Conservation (phyloP, 1,140 invertebrate species). For the Trichonephila clavipes region DNA sequence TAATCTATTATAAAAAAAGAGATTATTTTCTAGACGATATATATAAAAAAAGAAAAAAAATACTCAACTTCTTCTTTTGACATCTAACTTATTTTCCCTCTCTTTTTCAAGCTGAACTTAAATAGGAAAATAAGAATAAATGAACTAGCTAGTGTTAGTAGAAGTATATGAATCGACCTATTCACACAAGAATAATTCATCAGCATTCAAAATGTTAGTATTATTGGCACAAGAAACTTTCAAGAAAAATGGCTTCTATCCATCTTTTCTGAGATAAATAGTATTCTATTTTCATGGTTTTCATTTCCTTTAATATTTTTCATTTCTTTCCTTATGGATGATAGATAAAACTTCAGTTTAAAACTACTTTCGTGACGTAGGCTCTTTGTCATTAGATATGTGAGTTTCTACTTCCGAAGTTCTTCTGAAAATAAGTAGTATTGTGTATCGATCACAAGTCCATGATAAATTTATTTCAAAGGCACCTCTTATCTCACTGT, state of each 20-base stretch:
- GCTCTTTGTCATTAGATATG: slow-evolving; percentile 40
- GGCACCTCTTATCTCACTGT: background rate
- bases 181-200: slow-evolving; percentile 35
- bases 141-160: background rate
- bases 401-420: slow-evolving; percentile 13
- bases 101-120: background rate
- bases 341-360: slow-evolving; percentile 36
- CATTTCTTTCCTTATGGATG: slow-evolving; percentile 6
- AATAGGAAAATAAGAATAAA: background rate
- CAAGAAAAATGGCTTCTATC: slow-evolving; percentile 3
- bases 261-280: slow-evolving; percentile 27
- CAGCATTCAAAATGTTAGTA: slow-evolving; percentile 41
- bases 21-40: too few species aligned
- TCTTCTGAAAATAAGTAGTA: slow-evolving; percentile 7
- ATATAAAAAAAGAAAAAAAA: background rate
- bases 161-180: background rate
- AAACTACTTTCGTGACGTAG: slow-evolving; percentile 25
- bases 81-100: background rate
- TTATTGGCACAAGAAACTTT: slow-evolving; percentile 30
- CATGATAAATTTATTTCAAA: background rate
- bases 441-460: slow-evolving; percentile 21
- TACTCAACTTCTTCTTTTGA: background rate
- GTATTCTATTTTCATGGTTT: slow-evolving; percentile 25
- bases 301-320: slow-evolving; percentile 21
- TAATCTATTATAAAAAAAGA: too few species aligned